These are phyloP conservation scores for Andrena chrysosceles DNA, from an alignment of 2,888 invertebrate genomes.

Conservation along the genomic window DNA sequence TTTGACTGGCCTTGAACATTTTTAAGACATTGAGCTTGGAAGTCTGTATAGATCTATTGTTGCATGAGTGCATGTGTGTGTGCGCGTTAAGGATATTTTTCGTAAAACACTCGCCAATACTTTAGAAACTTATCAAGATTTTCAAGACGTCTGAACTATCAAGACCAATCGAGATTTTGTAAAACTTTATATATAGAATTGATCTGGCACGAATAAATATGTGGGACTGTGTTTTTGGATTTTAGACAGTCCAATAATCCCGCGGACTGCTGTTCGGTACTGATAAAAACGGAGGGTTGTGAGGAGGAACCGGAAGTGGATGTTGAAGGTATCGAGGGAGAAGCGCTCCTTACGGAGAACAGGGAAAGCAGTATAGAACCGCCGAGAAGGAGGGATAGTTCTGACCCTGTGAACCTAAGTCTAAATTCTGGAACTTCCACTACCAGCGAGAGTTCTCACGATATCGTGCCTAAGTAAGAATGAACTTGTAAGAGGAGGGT, in stretches of 20 bases:
- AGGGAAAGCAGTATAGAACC: slow-evolving; percentile 85
- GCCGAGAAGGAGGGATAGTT: slow-evolving; percentile 90
- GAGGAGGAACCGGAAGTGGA: slow-evolving; percentile 83
- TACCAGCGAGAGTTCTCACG: slow-evolving; percentile 82
- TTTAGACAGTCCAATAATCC: slow-evolving; percentile 83
- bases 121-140: too few species aligned
- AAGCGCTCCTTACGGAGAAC: slow-evolving; percentile 80
- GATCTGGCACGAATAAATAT: background rate
- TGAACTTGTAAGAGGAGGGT: background rate
- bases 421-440: slow-evolving; percentile 83
- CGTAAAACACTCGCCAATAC: too few species aligned
- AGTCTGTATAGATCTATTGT: too few species aligned
- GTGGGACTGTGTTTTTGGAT: background rate
- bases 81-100: too few species aligned
- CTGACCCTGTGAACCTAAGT: slow-evolving; percentile 93
- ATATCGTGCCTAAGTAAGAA: slow-evolving; percentile 79
- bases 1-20: too few species aligned
- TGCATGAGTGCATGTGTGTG: too few species aligned
- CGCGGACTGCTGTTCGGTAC: slow-evolving; percentile 84
- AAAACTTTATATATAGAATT: background rate
- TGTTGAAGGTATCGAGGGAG: slow-evolving; percentile 85
- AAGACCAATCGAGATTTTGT: too few species aligned
- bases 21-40: too few species aligned
- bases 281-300: slow-evolving; percentile 83
- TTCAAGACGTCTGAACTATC: too few species aligned